phyloP scores from a whole-genome alignment of 2,797 vertebrate species.

The Bradypodion ventrale region DNA sequence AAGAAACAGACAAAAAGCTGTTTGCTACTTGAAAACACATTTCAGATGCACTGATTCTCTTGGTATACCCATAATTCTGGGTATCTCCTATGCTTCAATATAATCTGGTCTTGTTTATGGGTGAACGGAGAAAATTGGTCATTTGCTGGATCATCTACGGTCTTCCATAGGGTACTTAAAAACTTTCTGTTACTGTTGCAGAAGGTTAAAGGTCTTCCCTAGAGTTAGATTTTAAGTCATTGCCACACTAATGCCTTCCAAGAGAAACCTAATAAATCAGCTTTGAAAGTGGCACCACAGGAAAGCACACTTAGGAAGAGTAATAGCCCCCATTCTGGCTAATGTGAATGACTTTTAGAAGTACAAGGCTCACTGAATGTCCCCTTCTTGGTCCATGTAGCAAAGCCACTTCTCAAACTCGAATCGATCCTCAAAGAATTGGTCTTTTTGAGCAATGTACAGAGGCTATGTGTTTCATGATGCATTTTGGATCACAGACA shows the following conservation, averaged over 20 bases:
- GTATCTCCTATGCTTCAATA: background rate
- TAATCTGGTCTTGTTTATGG: background rate
- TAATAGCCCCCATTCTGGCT: conserved; percentile 11
- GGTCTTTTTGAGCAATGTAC: background rate
- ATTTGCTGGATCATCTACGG: background rate
- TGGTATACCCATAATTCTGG: background rate
- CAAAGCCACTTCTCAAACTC: background rate
- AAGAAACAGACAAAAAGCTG: background rate
- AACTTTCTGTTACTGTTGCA: conserved; percentile 1
- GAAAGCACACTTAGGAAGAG: conserved; percentile 21
- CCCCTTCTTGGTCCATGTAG: background rate
- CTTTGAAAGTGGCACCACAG: background rate
- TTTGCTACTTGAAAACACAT: background rate
- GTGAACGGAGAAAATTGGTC: background rate
- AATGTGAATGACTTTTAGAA: background rate
- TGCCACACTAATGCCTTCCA: conserved; percentile 2
- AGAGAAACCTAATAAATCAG: conserved; percentile 17
- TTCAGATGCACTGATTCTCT: background rate
- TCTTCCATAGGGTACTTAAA: background rate
- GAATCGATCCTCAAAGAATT: background rate
- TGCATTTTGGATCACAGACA: background rate
- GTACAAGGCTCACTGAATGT: background rate
- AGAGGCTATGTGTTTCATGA: background rate
- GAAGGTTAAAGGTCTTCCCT: background rate
- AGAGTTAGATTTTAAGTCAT: conserved; percentile 1